Percentiles rank a stretch among this genome's conserved stretches.
These are phyloP conservation scores for Agelaius phoeniceus DNA, from an alignment of 2,113 vertebrate genomes.

Conservation along the genomic window DNA sequence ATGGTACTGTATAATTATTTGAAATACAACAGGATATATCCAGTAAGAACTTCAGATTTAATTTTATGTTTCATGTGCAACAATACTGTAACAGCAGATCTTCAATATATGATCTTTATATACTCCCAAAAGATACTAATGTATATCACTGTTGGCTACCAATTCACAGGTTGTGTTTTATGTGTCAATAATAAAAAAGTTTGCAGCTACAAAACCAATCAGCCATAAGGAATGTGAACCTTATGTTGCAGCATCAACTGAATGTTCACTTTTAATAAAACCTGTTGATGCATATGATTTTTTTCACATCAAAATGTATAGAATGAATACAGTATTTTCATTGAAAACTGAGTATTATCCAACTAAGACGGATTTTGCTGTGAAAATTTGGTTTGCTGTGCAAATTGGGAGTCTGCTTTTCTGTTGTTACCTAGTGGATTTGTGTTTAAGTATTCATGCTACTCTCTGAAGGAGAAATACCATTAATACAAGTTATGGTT, in stretches of 20 bases:
- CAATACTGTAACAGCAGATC: not conserved
- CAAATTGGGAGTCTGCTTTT: not conserved
- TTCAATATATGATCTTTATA: not conserved
- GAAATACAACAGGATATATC: not conserved
- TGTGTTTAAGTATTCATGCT: not conserved
- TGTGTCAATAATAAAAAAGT: not conserved
- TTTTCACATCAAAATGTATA: not conserved
- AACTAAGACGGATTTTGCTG: not conserved
- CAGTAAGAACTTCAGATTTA: not conserved
- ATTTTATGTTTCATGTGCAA: not conserved
- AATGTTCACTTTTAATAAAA: not conserved
- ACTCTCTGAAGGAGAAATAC: not conserved
- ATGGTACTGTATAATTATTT: not conserved
- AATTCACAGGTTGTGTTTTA: not conserved
- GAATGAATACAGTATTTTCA: not conserved
- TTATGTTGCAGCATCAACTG: not conserved
- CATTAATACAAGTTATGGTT: not conserved
- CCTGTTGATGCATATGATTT: not conserved
- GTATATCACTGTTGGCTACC: not conserved
- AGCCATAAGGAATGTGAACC: not conserved
- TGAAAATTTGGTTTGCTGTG: not conserved
- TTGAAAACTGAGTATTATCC: not conserved
- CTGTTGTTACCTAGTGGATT: not conserved
- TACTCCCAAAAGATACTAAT: not conserved
- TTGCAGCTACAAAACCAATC: not conserved